Percentiles rank a stretch among this genome's conserved stretches.
Conservation (phyloP, 2,888 invertebrate species). For the Miltochrista miniata region DNA sequence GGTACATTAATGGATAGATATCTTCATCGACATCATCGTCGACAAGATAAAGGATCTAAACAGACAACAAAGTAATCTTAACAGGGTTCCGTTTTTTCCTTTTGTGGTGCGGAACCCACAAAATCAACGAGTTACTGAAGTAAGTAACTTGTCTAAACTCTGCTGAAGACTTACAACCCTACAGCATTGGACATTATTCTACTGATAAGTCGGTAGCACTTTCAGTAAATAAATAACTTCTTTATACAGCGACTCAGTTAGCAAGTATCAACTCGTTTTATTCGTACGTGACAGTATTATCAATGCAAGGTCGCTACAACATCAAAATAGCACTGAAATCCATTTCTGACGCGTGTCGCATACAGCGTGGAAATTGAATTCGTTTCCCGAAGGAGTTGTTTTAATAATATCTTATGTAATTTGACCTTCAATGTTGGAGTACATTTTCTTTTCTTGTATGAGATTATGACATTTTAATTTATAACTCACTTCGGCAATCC, state of each 20-base stretch:
- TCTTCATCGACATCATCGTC: too few species aligned
- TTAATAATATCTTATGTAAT: not conserved
- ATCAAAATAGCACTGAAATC: not conserved
- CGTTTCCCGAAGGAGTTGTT: not conserved
- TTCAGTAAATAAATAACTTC: not conserved
- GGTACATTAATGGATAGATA: too few species aligned
- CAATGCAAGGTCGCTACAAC: not conserved
- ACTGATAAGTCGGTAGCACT: too few species aligned
- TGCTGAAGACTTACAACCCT: too few species aligned
- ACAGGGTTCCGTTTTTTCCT: too few species aligned
- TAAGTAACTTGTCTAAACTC: too few species aligned
- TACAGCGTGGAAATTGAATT: conserved; percentile 2
- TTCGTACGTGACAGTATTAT: not conserved
- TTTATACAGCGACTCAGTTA: not conserved
- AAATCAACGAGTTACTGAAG: too few species aligned
- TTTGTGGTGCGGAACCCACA: too few species aligned
- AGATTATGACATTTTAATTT: not conserved
- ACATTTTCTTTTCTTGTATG: not conserved
- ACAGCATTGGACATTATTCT: too few species aligned
- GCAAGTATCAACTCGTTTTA: not conserved
- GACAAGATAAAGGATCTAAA: too few species aligned
- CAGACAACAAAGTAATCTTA: too few species aligned
- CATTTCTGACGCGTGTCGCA: not conserved
- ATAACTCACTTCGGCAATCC: too few species aligned
- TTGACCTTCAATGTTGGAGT: not conserved